Percentiles rank a stretch among this genome's conserved stretches.
Conservation (phyloP, 2,113 vertebrate genomes). For the Gymnogyps californianus region DNA sequence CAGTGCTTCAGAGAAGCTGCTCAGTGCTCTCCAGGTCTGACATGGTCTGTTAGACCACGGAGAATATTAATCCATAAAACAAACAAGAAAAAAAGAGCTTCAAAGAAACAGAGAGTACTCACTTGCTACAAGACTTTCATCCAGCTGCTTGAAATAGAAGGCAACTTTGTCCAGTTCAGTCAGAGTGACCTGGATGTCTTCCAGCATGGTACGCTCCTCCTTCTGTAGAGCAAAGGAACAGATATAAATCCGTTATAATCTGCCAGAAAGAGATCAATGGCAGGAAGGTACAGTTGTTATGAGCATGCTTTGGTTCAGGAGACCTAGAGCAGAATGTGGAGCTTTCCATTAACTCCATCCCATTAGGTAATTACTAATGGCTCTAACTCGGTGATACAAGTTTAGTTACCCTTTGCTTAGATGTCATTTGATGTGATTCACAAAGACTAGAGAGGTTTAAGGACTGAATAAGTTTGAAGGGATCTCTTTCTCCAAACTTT, state of each 20-base stretch:
- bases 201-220: conserved; percentile 91
- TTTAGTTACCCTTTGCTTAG: not conserved
- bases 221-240: conserved; percentile 73
- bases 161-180: conserved; percentile 92
- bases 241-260: not conserved
- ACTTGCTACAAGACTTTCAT: conserved; percentile 93
- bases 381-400: not conserved
- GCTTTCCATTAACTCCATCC: not conserved
- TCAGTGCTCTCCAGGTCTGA: not conserved
- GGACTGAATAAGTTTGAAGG: not conserved
- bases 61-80: not conserved
- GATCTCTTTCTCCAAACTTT: not conserved
- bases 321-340: not conserved
- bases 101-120: conserved; percentile 57
- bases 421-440: not conserved
- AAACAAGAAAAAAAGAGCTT: not conserved
- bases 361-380: not conserved
- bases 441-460: not conserved
- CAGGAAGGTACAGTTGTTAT: not conserved
- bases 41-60: not conserved
- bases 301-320: not conserved
- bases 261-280: not conserved
- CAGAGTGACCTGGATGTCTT: conserved; percentile 91
- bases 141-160: conserved; percentile 90
- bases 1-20: not conserved